Evolutionary conservation across 2,797 vertebrate genomes (phyloP), one percentile per base, ranked within the genome.

Genomic region (Chanos chanos): DNA sequence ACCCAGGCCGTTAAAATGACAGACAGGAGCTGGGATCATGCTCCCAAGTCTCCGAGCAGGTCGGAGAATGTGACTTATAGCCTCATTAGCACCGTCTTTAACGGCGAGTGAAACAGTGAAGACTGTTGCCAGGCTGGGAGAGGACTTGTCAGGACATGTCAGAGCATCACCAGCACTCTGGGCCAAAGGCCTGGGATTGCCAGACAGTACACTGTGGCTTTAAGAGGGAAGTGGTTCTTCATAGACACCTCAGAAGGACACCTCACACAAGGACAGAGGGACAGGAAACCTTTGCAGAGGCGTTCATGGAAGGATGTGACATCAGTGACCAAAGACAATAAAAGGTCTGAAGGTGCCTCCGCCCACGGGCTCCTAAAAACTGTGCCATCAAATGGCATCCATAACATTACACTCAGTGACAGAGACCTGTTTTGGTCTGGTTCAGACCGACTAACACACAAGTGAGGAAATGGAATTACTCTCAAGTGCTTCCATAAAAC

Each of bases 341-440:
- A 91, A 91, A 90, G 86, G 89, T 91, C 87, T 87, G 91, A 91
- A 91, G 86, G 91, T 91, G 90, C 86, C 90, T 92, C 90, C 89
- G 92, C 91, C 89, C 90, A 88, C 89, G 91, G 91, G 89, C 87
- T 83, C 85, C 86, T 87, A 87, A 87, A 37, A 34, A 9, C 36
- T 24, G 12, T 2, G 8, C n/a, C n/a, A n/a, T n/a, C n/a, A n/a
- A n/a, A n/a, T n/a, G n/a, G n/a, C n/a, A n/a, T n/a, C n/a, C n/a
- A n/a, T n/a, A n/a, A n/a, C n/a, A n/a, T n/a, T n/a, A n/a, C n/a
- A n/a, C n/a, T n/a, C n/a, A n/a, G n/a, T n/a, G n/a, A n/a, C n/a
- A n/a, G n/a, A n/a, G n/a, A n/a, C n/a, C n/a, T n/a, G n/a, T n/a
- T n/a, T n/a, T n/a, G n/a, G n/a, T n/a, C n/a, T n/a, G n/a, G n/a